These are phyloP conservation scores for Ceratosolen fusciceps DNA, from an alignment of 1,140 invertebrate species.

Conservation along the genomic window DNA sequence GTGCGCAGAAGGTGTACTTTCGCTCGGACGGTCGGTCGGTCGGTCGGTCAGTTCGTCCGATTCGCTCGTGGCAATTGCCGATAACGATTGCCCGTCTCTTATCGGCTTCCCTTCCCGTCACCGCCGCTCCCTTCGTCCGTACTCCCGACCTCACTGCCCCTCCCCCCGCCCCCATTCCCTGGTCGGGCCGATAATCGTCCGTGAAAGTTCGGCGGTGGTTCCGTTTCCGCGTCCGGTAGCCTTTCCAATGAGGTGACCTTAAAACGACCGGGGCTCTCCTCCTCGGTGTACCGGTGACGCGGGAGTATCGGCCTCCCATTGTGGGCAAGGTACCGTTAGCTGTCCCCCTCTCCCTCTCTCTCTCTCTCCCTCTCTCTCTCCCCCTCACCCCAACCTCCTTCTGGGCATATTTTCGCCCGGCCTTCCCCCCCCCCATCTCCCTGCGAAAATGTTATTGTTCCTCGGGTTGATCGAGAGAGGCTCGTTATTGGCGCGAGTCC, in stretches of 20 bases:
- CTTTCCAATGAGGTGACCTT: slow-evolving; percentile 17
- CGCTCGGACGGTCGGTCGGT: neutral
- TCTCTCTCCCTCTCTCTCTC: neutral
- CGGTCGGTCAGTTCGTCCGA: no score
- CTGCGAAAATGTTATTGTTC: no score
- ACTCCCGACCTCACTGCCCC: no score
- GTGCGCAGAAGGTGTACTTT: neutral
- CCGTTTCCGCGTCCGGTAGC: neutral
- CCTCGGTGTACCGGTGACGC: neutral
- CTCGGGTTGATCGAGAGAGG: no score
- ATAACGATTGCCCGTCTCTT: neutral
- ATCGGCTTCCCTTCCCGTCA: no score
- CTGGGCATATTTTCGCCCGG: no score
- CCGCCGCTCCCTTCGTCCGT: no score
- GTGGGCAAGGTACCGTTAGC: slow-evolving; percentile 24
- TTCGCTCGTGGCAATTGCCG: neutral
- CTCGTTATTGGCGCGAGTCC: no score
- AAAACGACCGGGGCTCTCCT: slow-evolving; percentile 8
- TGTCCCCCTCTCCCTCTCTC: slow-evolving; percentile 1
- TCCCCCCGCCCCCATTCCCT: neutral
- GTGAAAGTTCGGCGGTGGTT: slow-evolving; percentile 21
- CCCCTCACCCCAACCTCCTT: no score
- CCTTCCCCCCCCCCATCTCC: no score
- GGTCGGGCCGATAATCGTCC: neutral
- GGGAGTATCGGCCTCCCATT: neutral